Percentiles rank a stretch among this genome's conserved stretches.
phyloP scores from a whole-genome alignment of 2,888 invertebrate species.

The Uloborus plumipes region DNA sequence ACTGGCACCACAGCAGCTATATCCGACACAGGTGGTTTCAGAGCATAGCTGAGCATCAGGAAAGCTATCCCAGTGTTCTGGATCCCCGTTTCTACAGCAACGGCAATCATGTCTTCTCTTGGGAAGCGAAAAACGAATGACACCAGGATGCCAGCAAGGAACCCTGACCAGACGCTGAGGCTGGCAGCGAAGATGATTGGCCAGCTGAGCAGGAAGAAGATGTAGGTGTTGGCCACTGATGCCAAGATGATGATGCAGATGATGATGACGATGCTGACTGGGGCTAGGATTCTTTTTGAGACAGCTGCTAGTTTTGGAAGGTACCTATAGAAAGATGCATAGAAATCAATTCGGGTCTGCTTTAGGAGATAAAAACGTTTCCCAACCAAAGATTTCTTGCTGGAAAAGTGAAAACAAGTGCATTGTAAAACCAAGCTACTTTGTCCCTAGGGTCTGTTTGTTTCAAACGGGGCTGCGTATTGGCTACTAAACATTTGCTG shows the following conservation, averaged over 20 bases:
- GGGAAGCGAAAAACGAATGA: conserved; percentile 78
- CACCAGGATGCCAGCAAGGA: conserved; percentile 78
- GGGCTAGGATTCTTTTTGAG: conserved; percentile 85
- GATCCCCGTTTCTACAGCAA: conserved; percentile 89
- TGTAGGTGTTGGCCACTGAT: conserved; percentile 86
- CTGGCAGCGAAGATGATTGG: conserved; percentile 84
- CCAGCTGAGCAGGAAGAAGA: conserved; percentile 90
- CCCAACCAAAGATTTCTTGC: too few relatives aligned
- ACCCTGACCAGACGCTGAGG: conserved; percentile 86
- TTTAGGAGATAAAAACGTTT: too few relatives aligned
- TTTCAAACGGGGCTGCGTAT: too few relatives aligned
- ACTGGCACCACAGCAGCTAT: conserved; percentile 75
- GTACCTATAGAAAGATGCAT: conserved; percentile 67
- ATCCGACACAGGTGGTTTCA: conserved; percentile 88
- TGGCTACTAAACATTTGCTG: too few relatives aligned
- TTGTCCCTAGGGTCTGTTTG: too few relatives aligned
- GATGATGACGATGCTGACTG: conserved; percentile 83
- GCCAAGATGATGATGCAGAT: conserved; percentile 89
- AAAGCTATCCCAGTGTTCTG: conserved; percentile 95
- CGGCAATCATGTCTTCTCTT: conserved; percentile 81
- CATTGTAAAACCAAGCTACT: too few relatives aligned
- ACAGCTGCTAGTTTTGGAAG: conserved; percentile 69
- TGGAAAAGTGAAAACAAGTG: too few relatives aligned
- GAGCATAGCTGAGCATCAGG: conserved; percentile 84
- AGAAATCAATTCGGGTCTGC: too few relatives aligned